Conservation (phyloP, 2,888 invertebrate species). For the Physocephala rufipes region DNA sequence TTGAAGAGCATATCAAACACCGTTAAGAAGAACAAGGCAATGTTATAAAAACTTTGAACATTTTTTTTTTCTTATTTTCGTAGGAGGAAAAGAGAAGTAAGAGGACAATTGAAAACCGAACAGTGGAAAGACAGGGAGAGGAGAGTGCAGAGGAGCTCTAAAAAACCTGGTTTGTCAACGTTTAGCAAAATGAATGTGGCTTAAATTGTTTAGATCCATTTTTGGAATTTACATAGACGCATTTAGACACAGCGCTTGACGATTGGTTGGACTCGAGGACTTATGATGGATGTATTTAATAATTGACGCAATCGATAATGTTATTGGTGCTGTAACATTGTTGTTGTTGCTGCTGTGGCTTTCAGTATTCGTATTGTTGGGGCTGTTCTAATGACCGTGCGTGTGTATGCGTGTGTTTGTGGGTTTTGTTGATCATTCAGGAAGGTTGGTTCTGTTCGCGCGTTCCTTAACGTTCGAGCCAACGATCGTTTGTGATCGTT, state of each 20-base stretch:
- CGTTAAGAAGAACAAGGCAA: neutral
- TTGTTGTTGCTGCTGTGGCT: neutral
- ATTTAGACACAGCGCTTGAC: conserved; percentile 24
- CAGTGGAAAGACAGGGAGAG: no score
- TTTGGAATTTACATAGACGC: conserved; percentile 39
- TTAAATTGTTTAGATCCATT: conserved; percentile 34
- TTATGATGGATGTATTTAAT: conserved; percentile 35
- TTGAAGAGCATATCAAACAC: conserved; percentile 11
- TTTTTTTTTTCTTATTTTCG: neutral
- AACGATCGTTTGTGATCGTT: conserved; percentile 2
- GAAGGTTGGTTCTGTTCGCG: neutral
- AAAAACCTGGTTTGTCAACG: conserved; percentile 8
- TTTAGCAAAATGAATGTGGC: conserved; percentile 31
- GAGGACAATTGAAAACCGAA: no score
- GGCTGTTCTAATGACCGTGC: neutral
- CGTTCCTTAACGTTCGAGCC: neutral
- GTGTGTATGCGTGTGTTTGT: no score
- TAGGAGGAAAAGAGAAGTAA: no score
- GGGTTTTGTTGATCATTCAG: neutral
- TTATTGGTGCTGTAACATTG: no score
- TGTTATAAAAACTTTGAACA: neutral
- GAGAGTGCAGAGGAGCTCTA: neutral
- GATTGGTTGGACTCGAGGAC: conserved; percentile 34
- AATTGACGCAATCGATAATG: conserved; percentile 11
- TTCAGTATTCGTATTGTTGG: neutral